Evolutionary conservation across 2,888 invertebrate genomes (phyloP), one percentile per base, ranked within the genome.

Genomic region (Caradrina kadenii): DNA sequence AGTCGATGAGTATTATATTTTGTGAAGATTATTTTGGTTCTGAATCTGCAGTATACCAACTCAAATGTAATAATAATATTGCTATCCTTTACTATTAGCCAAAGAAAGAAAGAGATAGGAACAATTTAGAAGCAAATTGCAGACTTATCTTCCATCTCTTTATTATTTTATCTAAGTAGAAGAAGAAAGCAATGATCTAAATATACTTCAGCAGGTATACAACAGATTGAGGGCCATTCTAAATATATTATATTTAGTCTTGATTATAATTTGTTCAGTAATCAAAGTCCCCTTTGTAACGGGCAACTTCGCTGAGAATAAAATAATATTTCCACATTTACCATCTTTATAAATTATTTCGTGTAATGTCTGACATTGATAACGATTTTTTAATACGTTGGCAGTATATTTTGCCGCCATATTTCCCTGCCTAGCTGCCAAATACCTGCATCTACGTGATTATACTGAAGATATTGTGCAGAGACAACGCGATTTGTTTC

Each of bases 181-280:
- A 39, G 4, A 45, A 52, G 26, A 31, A 26, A 67, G n/a, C 3
- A 71, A 56, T 50, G n/a, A 11, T 48, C 11, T 17, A 13, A 15
- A 7, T 6, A 6, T 11, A 19, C 4, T 50, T 60, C 4, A 76
- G 15, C 15, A 35, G 35, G 13, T 67, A 21, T 6, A 8, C 35
- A 35, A 19, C 35, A 76, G 35, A n/a, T 17, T 22, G 21, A 50
- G 21, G 7, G n/a, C n/a, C 19, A 56, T 61, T 60, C 54, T 58
- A 60, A 73, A 76, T 59, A 70, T 49, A 61, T 79, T 49, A 63
- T 75, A 79, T 63, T 76, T 64, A 81, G 73, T 82, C 80, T 80
- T 82, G 71, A 79, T 79, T 77, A 62, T 70, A 69, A 72, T 79
- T 81, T 82, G 72, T 79, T 76, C 80, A 60, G 58, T 69, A 69